These are phyloP conservation scores for Hemaris fuciformis DNA, from an alignment of 2,888 invertebrate genomes.

Conservation along the genomic window DNA sequence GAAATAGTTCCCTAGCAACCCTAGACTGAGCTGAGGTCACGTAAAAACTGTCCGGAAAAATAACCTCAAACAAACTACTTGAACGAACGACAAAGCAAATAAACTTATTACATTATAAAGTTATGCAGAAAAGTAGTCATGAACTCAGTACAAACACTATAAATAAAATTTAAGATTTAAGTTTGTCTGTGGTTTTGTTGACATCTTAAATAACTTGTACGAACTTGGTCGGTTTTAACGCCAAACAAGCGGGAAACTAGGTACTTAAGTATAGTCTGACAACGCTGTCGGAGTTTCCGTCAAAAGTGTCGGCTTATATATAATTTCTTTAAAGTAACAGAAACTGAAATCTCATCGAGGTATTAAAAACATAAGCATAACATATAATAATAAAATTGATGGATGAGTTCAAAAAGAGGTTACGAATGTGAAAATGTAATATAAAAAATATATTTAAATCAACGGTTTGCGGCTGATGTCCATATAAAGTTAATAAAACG, in stretches of 20 bases:
- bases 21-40: neutral
- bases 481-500: neutral
- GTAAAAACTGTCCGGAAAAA: neutral
- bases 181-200: neutral
- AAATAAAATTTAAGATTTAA: neutral
- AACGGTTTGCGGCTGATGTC: no score
- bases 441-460: no score
- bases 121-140: no score
- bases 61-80: neutral
- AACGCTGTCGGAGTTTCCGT: neutral
- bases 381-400: no score
- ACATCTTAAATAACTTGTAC: neutral
- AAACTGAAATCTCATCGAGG: neutral
- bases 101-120: neutral
- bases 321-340: neutral
- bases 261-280: neutral
- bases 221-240: no score
- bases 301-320: neutral
- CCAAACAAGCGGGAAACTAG: neutral
- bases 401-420: no score
- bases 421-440: neutral
- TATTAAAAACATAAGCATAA: no score
- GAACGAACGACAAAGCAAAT: neutral
- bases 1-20: neutral
- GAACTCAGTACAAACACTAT: no score